Base-by-base conservation (phyloP, 2,888 invertebrate species). In the Podotricha telesiphe region DNA sequence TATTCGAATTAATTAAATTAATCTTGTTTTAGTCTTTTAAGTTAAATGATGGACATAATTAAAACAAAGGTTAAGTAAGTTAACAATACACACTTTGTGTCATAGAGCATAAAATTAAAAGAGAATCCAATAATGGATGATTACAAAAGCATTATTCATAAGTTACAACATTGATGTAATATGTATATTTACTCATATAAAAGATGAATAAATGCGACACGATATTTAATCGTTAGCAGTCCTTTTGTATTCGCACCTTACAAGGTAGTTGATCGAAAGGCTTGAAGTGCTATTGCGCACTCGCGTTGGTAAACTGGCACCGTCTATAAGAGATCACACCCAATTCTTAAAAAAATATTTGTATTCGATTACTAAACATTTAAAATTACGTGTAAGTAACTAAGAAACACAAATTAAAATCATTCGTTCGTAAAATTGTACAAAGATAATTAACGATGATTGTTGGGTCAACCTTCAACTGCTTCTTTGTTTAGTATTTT, bases 401-500 rank as follows among this genome's bases (percentile, higher is more conserved):
- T 45, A 28, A 8, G 5, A n/a, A n/a, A n/a, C 22, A n/a, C 22
- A 59, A 59, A 58, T n/a, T 28, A 48, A 48, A 48, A 37, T 48
- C 48, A 62, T 48, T 62, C 37, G 37, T n/a, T 48, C 48, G 62
- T 62, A 50, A 64, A 66, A 58, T 59, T 75, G 74, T 76, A 15
- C 47, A 76, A 70, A 72, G 74, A 69, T 67, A 51, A 76, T 75
- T 75, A 72, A 70, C 78, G 53, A 62, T 45, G 75, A 80, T 76
- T 77, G 79, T 75, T 69, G 62, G 73, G 69, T 56, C 81, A 84
- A 82, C 83, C 82, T 85, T 85, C 80, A 75, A 71, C 71, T 74
- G 77, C 78, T 81, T 82, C 84, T 83, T 85, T 86, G 85, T 85
- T 82, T 81, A 82, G 77, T 78, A 79, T 85, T 83, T 84, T 84